These are phyloP conservation scores for Ectobius pallidus DNA, from an alignment of 2,888 invertebrate species.

Conservation along the genomic window DNA sequence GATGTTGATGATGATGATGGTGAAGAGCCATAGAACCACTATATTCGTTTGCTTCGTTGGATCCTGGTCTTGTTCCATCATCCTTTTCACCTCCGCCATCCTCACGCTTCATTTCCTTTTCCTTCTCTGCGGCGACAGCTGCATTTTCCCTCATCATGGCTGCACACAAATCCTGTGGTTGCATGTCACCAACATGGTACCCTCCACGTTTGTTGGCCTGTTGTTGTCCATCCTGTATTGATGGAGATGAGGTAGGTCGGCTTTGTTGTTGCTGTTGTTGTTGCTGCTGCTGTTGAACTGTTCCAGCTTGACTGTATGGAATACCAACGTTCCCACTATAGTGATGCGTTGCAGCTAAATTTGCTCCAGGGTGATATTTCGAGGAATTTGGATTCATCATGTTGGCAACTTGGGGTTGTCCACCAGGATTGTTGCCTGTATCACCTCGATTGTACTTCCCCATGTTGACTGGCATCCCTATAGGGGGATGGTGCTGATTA, in stretches of 20 bases:
- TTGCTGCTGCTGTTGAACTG: slow-evolving; percentile 45
- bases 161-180: slow-evolving; percentile 45
- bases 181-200: slow-evolving; percentile 48
- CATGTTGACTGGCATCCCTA: slow-evolving; percentile 61
- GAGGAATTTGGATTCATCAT: slow-evolving; percentile 44
- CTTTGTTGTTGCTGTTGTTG: slow-evolving; percentile 43
- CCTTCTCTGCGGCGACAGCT: slow-evolving; percentile 37
- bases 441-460: slow-evolving; percentile 67
- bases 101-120: slow-evolving; percentile 42
- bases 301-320: slow-evolving; percentile 43
- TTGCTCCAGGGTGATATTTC: slow-evolving; percentile 43
- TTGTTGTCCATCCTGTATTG: slow-evolving; percentile 56
- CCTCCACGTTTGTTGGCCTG: slow-evolving; percentile 55
- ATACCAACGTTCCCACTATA: slow-evolving; percentile 42
- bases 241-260: slow-evolving; percentile 43
- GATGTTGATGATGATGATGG: slow-evolving; percentile 42
- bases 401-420: slow-evolving; percentile 38
- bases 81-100: slow-evolving; percentile 40
- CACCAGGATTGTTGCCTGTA: slow-evolving; percentile 37
- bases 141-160: slow-evolving; percentile 43
- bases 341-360: slow-evolving; percentile 35
- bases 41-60: slow-evolving; percentile 43
- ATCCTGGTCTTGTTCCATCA: slow-evolving; percentile 40
- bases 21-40: slow-evolving; percentile 41
- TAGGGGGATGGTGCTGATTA: slow-evolving; percentile 60